A percentile compares a stretch with the other conserved stretches of the same genome.
These are phyloP conservation scores for Oreochromis tanganicae DNA, from an alignment of 2,113 vertebrate species.

Conservation along the genomic window DNA sequence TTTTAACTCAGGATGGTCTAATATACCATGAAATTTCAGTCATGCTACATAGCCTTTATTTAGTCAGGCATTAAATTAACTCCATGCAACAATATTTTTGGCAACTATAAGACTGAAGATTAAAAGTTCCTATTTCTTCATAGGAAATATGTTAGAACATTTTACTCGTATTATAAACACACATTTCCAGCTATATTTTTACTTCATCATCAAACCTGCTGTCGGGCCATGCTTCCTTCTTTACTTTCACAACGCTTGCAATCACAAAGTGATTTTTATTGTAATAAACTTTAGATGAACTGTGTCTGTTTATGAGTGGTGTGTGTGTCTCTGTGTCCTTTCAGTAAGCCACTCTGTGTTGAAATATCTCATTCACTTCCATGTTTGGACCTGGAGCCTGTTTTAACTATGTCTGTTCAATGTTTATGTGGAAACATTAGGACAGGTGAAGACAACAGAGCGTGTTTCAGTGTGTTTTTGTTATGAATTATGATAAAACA, in stretches of 20 bases:
- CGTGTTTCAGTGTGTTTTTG: not conserved
- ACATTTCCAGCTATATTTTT: not conserved
- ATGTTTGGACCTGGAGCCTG: constrained; percentile 2
- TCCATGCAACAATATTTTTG: not conserved
- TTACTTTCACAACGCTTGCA: not conserved
- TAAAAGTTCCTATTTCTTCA: not conserved
- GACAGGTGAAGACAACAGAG: not conserved
- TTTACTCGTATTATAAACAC: not conserved
- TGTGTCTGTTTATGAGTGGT: not conserved
- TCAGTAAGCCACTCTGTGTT: not conserved
- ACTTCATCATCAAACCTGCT: not conserved
- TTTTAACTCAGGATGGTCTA: not conserved
- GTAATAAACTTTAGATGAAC: constrained; percentile 7
- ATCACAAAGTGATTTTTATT: not conserved
- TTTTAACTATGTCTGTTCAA: not conserved
- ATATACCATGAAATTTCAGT: not conserved
- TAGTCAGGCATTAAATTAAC: not conserved
- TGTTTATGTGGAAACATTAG: not conserved
- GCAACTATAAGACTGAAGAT: not conserved
- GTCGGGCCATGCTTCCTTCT: not conserved
- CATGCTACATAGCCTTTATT: not conserved
- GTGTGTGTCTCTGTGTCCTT: not conserved
- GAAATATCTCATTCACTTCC: not conserved
- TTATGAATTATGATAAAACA: not conserved
- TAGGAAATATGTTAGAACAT: not conserved